phyloP scores from a whole-genome alignment of 2,888 invertebrate genomes.

The Autographa pulchrina region DNA sequence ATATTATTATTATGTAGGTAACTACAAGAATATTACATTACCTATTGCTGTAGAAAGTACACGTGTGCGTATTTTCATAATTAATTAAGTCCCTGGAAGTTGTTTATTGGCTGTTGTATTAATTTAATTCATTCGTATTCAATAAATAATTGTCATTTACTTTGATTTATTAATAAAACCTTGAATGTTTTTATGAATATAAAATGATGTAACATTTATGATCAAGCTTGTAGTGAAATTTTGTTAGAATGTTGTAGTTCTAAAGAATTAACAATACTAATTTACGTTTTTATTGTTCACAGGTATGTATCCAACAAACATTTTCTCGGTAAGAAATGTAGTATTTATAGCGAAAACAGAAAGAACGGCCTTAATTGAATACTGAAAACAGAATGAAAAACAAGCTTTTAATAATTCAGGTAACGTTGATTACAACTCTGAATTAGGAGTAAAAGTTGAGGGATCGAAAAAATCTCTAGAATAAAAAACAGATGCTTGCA shows the following conservation, averaged over 20 bases:
- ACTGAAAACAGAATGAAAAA: background rate
- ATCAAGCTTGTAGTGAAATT: too few relatives aligned
- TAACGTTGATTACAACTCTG: conserved; percentile 25
- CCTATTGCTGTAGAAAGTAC: too few relatives aligned
- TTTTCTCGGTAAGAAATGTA: conserved; percentile 34
- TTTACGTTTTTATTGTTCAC: conserved; percentile 46
- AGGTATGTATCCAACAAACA: conserved; percentile 57
- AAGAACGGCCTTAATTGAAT: background rate
- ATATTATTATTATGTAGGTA: background rate
- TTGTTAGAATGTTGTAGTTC: conserved; percentile 6
- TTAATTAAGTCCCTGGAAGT: background rate
- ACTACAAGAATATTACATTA: background rate
- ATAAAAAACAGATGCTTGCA: conserved; percentile 84
- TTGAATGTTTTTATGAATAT: too few relatives aligned
- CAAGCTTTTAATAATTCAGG: conserved; percentile 9
- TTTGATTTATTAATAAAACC: background rate
- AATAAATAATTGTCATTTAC: background rate
- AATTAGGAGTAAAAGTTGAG: conserved; percentile 36
- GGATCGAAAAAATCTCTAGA: conserved; percentile 63
- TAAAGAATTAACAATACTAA: conserved; percentile 31
- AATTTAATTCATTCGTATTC: conserved; percentile 24
- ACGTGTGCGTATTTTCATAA: background rate
- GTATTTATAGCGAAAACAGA: background rate
- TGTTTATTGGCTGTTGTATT: background rate
- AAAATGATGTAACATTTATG: too few relatives aligned